Conservation (phyloP, 2,888 invertebrate species). For the Sycophila texana region DNA sequence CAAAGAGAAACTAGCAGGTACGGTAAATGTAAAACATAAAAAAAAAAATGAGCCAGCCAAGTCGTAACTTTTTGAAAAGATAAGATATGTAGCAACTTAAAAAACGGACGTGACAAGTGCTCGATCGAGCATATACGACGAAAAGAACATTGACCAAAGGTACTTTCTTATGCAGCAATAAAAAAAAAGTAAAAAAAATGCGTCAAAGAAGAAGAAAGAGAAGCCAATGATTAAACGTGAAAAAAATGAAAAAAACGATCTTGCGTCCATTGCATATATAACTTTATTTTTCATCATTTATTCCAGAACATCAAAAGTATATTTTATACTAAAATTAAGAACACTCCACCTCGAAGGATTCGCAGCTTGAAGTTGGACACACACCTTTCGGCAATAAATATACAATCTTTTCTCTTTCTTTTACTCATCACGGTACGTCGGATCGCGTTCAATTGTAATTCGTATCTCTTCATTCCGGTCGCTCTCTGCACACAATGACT, state of each 20-base stretch:
- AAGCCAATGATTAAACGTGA: too few species aligned
- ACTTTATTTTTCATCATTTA: conserved; percentile 54
- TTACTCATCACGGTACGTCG: conserved; percentile 11
- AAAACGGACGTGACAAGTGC: too few species aligned
- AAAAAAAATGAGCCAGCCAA: too few species aligned
- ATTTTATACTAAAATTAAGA: conserved; percentile 57
- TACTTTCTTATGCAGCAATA: too few species aligned
- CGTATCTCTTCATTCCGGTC: conserved; percentile 59
- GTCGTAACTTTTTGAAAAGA: too few species aligned
- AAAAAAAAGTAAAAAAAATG: conserved; percentile 2
- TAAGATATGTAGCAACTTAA: too few species aligned
- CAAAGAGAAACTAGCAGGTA: background rate
- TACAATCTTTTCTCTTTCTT: conserved; percentile 46
- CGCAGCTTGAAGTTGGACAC: conserved; percentile 56
- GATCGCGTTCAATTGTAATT: conserved; percentile 55
- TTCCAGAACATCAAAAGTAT: conserved; percentile 58
- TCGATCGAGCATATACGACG: too few species aligned
- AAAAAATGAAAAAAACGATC: conserved; percentile 25
- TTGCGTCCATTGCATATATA: conserved; percentile 54
- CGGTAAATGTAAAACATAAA: too few species aligned
- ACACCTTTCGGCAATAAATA: conserved; percentile 52
- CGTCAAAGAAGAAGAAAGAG: conserved; percentile 3
- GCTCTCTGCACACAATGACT: conserved; percentile 54
- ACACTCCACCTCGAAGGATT: conserved; percentile 55
- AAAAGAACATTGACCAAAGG: too few species aligned